Evolutionary conservation across 2,113 vertebrate genomes (phyloP), one percentile per base, ranked within the genome.

Genomic region (Mus spicilegus): DNA sequence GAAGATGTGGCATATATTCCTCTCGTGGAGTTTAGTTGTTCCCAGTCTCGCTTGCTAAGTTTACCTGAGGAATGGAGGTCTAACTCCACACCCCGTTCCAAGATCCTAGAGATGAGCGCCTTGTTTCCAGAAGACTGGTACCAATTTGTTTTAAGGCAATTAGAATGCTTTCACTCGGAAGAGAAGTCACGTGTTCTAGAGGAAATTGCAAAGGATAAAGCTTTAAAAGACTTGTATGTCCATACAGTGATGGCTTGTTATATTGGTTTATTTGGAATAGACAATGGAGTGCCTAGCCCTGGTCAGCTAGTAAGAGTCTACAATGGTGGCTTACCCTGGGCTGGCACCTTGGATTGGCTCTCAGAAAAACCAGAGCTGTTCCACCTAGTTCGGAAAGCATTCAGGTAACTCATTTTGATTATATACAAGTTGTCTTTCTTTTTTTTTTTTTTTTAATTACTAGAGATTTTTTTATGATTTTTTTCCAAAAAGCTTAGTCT

Each of bases 51-150:
- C 96, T 96, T 98, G 1, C 96, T 99, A 96, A 98, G 99, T 95
- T 98, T 99, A 81, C 99, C 99, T 19, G 97, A 98, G 42, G 99
- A 99, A 42, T 99, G 99, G 99, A 98, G 98, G 91, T 99, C 99
- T 49, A 98, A 98, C 1, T 99, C 99, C 0, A 97, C 99, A 75
- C 97, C 99, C 3, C 58, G 97, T 39, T 98, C 99, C 78, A 99
- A 98, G 96, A 93, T 99, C 89, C 98, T 96, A 87, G 99, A 99
- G 97, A 99, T 99, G 98, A 98, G 98, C 90, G 98, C 99, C 84
- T 97, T 98, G 90, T 99, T 99, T 98, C 99, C 99, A 17, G 99
- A 99, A 94, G 99, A 99, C 49, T 99, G 99, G 99, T 99, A 99
- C 98, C 98, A 97, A 9, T 99, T 99, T 90, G 97, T 99, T 81